Conservation (phyloP, 2,113 vertebrate species). For the Ceyx cyanopectus region DNA sequence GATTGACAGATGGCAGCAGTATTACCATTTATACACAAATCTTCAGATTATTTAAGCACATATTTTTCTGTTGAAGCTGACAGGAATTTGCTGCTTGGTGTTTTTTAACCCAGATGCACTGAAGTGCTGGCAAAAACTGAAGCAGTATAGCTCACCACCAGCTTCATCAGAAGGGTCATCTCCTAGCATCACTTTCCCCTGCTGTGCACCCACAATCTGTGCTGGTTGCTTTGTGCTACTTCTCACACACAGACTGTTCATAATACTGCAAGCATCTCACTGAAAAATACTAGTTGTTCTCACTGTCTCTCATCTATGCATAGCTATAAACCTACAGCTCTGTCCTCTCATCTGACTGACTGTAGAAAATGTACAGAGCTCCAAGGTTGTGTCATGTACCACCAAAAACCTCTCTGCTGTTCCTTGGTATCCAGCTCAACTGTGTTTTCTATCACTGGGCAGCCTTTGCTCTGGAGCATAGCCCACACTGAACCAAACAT, state of each 20-base stretch:
- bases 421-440: not conserved
- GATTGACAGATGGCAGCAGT: not conserved
- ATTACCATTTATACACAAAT: not conserved
- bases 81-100: not conserved
- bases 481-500: not conserved
- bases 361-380: not conserved
- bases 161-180: not conserved
- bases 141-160: not conserved
- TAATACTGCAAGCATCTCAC: not conserved
- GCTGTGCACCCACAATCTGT: accelerated
- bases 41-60: not conserved
- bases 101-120: not conserved
- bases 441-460: not conserved
- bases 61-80: not conserved
- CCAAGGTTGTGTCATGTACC: accelerated
- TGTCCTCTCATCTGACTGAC: not conserved
- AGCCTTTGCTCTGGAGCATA: not conserved
- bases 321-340: not conserved
- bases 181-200: not conserved
- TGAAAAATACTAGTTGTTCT: not conserved
- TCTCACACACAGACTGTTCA: not conserved
- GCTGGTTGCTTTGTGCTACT: accelerated
- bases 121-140: not conserved
- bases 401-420: not conserved
- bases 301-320: not conserved